phyloP scores from a whole-genome alignment of 2,113 vertebrate genomes.

The Sturnus vulgaris region DNA sequence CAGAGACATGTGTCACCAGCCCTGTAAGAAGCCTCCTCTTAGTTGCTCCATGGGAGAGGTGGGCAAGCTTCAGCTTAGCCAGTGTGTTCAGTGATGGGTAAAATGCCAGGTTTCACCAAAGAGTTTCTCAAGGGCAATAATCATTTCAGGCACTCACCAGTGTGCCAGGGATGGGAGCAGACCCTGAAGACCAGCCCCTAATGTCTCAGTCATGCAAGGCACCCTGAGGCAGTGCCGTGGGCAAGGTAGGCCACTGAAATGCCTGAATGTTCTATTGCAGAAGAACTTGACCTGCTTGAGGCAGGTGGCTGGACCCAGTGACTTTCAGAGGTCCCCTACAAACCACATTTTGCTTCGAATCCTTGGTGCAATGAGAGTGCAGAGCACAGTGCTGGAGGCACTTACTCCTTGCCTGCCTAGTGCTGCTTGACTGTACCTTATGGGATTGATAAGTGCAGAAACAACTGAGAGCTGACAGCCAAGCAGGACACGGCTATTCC shows the following conservation, averaged over 20 bases:
- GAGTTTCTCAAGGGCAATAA: neutral
- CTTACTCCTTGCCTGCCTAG: neutral
- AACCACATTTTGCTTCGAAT: neutral
- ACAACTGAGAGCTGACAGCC: neutral
- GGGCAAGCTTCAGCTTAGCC: neutral
- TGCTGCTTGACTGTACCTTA: neutral
- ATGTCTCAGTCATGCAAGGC: neutral
- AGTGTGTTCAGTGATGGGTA: neutral
- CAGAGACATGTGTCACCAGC: neutral
- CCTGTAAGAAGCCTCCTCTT: neutral
- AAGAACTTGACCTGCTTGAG: neutral
- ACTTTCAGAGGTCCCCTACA: neutral
- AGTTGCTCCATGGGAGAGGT: rapidly evolving
- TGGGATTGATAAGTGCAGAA: neutral
- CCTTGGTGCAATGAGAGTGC: neutral
- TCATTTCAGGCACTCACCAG: neutral
- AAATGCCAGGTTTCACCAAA: neutral
- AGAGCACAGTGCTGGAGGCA: neutral
- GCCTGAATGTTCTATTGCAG: neutral
- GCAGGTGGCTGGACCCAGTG: neutral
- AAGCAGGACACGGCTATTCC: neutral
- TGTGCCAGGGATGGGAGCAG: neutral
- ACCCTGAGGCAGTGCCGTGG: rapidly evolving
- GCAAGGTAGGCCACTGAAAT: neutral
- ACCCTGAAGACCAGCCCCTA: neutral